Evolutionary conservation across 2,113 vertebrate genomes (phyloP).

Genomic region (Psittacula cyanocephala): DNA sequence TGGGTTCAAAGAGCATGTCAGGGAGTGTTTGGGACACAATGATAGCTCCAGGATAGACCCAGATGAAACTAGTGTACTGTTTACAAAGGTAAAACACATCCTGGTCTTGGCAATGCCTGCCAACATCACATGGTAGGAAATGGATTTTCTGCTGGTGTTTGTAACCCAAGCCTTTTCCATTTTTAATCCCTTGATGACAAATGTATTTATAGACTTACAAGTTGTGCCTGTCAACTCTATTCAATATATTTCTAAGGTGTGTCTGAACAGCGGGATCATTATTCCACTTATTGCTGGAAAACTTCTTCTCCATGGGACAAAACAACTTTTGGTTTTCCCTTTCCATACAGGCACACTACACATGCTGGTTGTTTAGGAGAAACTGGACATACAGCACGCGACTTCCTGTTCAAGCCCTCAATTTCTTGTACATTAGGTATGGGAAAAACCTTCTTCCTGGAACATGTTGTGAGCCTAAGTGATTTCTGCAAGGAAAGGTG

Average conservation of each 20-base stretch:
- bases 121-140: neutral
- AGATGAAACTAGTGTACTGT: neutral
- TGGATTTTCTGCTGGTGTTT: neutral
- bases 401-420: neutral
- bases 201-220: neutral
- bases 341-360: neutral
- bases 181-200: constrained; percentile 25
- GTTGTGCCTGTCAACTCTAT: neutral
- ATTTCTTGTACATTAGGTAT: neutral
- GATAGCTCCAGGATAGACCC: neutral
- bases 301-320: neutral
- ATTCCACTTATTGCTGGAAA: neutral
- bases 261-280: neutral
- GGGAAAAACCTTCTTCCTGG: neutral
- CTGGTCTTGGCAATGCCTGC: neutral
- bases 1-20: constrained; percentile 13
- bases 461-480: neutral
- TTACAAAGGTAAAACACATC: neutral
- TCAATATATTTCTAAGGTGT: neutral
- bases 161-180: neutral
- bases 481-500: neutral
- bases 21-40: neutral
- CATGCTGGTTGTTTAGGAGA: neutral
- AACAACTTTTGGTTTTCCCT: neutral
- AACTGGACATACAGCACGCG: neutral